Evolutionary conservation across 2,888 invertebrate species (phyloP).

Genomic region (Cerceris rybyensis): DNA sequence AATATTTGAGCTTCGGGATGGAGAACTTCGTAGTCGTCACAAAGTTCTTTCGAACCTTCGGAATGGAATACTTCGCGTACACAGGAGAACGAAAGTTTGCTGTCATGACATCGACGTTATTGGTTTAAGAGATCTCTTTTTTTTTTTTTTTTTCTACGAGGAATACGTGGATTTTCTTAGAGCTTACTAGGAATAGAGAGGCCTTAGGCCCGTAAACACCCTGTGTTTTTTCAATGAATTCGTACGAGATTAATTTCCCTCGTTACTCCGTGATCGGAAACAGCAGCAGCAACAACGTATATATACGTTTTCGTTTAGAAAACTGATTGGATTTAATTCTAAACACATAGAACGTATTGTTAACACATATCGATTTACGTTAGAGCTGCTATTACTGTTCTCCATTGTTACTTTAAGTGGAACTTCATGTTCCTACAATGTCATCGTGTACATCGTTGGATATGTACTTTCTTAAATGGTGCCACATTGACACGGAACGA

Average conservation of each 20-base stretch:
- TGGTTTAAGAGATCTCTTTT: not conserved
- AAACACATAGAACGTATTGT: too few relatives aligned
- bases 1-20: conserved; percentile 48
- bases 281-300: too few relatives aligned
- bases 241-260: too few relatives aligned
- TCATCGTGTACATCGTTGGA: not conserved
- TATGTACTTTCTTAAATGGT: conserved; percentile 85
- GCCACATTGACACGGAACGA: conserved; percentile 94
- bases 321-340: too few relatives aligned
- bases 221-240: too few relatives aligned
- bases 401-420: conserved; percentile 30
- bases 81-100: conserved; percentile 41
- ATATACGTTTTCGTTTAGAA: too few relatives aligned
- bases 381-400: conserved; percentile 24
- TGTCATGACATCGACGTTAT: conserved; percentile 10
- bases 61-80: conserved; percentile 4
- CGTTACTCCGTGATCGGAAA: too few relatives aligned
- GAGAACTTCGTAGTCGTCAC: conserved; percentile 23
- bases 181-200: conserved; percentile 17
- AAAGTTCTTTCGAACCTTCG: conserved; percentile 45
- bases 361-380: too few relatives aligned
- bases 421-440: not conserved
- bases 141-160: not conserved
- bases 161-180: conserved; percentile 13
- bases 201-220: conserved; percentile 23